Conservation (phyloP, 2,888 invertebrate species). For the Deilephila porcellus region DNA sequence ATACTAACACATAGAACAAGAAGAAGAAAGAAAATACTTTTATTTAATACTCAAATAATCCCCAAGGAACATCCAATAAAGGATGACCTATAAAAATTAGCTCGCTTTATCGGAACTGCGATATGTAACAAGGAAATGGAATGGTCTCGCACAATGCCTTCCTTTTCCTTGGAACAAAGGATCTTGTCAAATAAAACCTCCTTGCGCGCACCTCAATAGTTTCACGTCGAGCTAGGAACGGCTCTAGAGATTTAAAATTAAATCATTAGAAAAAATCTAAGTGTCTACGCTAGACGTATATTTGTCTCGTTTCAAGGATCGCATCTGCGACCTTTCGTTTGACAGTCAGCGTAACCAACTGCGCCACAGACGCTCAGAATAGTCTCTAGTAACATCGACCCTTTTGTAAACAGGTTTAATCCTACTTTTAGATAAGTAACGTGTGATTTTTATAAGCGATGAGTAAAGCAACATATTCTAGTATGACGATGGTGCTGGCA, state of each 20-base stretch:
- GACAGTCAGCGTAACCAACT: too few species aligned
- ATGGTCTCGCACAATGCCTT: conserved; percentile 39
- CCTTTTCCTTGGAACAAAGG: conserved; percentile 35
- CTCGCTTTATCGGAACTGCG: background rate
- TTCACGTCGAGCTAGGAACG: conserved; percentile 33
- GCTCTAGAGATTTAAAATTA: background rate
- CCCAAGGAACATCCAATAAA: background rate
- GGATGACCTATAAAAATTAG: background rate
- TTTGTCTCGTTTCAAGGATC: too few species aligned
- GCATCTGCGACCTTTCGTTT: too few species aligned
- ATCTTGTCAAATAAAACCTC: conserved; percentile 47
- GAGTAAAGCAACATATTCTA: too few species aligned
- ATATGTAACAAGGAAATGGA: conserved; percentile 24
- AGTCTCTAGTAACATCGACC: too few species aligned
- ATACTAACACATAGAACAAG: too few species aligned
- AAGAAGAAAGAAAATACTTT: background rate
- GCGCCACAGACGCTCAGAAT: too few species aligned
- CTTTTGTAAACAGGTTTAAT: too few species aligned
- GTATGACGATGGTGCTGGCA: too few species aligned
- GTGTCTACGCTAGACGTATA: too few species aligned
- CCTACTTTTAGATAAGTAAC: too few species aligned
- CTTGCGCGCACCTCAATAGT: conserved; percentile 30
- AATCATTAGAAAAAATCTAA: background rate
- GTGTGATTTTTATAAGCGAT: too few species aligned
- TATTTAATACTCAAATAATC: background rate